phyloP scores from a whole-genome alignment of 2,797 vertebrate species.

The Tiaroga cobitis region DNA sequence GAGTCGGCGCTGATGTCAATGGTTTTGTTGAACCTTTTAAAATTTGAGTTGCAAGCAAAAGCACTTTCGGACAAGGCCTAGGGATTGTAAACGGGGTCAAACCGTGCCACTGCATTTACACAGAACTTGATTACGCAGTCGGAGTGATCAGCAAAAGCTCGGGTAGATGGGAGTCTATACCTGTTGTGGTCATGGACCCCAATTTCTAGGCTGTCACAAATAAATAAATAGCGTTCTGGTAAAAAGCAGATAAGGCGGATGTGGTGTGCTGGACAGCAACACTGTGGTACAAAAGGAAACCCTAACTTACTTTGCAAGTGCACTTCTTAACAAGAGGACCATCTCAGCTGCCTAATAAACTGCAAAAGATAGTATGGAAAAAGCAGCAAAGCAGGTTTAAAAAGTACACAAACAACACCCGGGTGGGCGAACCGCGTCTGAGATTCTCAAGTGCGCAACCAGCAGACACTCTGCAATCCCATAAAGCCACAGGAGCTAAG shows the following conservation, averaged over 20 bases:
- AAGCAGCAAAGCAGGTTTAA: not conserved
- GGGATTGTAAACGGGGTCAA: not conserved
- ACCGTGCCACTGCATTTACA: not conserved
- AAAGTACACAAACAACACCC: not conserved
- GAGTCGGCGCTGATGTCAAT: conserved; percentile 21
- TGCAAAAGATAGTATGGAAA: not conserved
- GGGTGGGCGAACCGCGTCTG: not conserved
- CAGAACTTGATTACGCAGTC: not conserved
- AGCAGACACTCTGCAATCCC: not conserved
- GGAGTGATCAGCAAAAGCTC: not conserved
- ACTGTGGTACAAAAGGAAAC: not conserved
- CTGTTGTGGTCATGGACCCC: conserved; percentile 6
- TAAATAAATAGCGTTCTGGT: conserved; percentile 13
- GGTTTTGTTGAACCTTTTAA: conserved; percentile 4
- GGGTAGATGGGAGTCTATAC: not conserved
- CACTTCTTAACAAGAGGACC: not conserved
- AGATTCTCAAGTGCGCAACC: not conserved
- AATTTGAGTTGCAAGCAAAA: conserved; percentile 8
- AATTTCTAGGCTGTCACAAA: conserved; percentile 42
- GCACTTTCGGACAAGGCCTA: not conserved
- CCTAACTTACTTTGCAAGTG: not conserved
- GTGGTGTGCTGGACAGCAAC: conserved; percentile 18
- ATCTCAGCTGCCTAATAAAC: not conserved
- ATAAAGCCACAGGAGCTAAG: not conserved
- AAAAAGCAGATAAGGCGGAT: conserved; percentile 7